Base-by-base conservation (phyloP, 1,140 invertebrate species). In the Caenorhabditis latens region DNA sequence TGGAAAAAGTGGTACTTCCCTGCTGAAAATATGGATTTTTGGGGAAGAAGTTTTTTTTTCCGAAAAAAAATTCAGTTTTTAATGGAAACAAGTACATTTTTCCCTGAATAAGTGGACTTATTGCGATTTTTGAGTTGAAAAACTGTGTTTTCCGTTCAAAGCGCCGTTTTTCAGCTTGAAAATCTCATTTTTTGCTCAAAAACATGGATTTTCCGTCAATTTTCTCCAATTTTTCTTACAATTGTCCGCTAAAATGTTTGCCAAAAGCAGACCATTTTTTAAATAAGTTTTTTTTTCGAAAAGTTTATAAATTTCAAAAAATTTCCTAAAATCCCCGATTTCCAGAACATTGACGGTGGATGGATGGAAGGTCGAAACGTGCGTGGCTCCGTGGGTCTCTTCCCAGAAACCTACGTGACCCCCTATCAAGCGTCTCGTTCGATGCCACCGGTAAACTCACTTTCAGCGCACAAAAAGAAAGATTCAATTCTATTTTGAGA, bases 311-410 rank as follows among this genome's bases (percentile, higher is more conserved):
- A n/a, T n/a, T n/a, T n/a, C n/a, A n/a, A n/a, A n/a, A n/a, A n/a
- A n/a, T n/a, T n/a, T n/a, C n/a, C n/a, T n/a, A n/a, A n/a, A n/a
- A n/a, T n/a, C 16, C 21, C 19, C 24, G 19, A 13, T n/a, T 83
- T 92, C 42, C 84, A 91, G 92, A 85, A 85, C 42, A 89, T 92
- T n/a, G 91, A 92, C 21, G 91, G 91, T 53, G 91, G 91, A 57
- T 92, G 91, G 91, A 90, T 92, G 65, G 91, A 92, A 90, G 91
- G 91, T 13, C 79, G 86, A 58, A 92, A 92, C 79, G 85, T 85
- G 5, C 91, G 91, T 58, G 91, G 91, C 42, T 90, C 92, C 79
- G 86, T 91, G 43, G 91, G 91, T 1, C 86, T 92, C 32, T 92
- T 92, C 63, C 91, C 91, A 14, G 87, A 87, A 42, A 61, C 89